Percentiles rank a stretch among this genome's conserved stretches.
phyloP scores from a whole-genome alignment of 2,888 invertebrate species.

The Diarsia brunnea region DNA sequence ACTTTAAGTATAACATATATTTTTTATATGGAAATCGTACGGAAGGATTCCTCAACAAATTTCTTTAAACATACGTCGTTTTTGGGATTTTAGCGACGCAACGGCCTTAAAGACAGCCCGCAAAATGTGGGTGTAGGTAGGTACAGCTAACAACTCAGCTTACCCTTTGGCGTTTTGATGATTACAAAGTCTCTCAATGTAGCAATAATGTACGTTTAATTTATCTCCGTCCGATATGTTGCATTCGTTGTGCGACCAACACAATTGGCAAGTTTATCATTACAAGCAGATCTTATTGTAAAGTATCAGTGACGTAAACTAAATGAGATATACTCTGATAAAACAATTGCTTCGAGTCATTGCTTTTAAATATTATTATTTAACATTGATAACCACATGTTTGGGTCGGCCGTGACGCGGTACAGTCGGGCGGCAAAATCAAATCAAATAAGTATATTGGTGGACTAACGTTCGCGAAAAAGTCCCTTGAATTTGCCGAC shows the following conservation, averaged over 20 bases:
- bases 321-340: constrained; percentile 56
- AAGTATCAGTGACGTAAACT: constrained; percentile 50
- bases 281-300: constrained; percentile 52
- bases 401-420: background rate
- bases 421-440: background rate
- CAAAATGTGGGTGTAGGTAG: no score
- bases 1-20: no score
- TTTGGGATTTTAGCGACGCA: no score
- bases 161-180: background rate
- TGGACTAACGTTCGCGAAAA: background rate
- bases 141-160: background rate
- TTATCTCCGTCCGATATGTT: constrained; percentile 19
- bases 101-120: background rate
- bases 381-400: background rate
- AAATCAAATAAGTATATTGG: background rate
- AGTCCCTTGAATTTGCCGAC: background rate
- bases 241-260: constrained; percentile 29
- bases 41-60: no score
- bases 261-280: constrained; percentile 49
- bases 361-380: constrained; percentile 40
- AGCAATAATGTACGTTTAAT: constrained; percentile 24
- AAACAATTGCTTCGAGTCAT: constrained; percentile 36
- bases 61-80: no score
- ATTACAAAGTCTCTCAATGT: constrained; percentile 7
- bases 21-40: no score